Percentiles rank a stretch among this genome's conserved stretches.
Evolutionary conservation across 2,113 vertebrate genomes (phyloP).

Genomic region (Micronisus gabar): DNA sequence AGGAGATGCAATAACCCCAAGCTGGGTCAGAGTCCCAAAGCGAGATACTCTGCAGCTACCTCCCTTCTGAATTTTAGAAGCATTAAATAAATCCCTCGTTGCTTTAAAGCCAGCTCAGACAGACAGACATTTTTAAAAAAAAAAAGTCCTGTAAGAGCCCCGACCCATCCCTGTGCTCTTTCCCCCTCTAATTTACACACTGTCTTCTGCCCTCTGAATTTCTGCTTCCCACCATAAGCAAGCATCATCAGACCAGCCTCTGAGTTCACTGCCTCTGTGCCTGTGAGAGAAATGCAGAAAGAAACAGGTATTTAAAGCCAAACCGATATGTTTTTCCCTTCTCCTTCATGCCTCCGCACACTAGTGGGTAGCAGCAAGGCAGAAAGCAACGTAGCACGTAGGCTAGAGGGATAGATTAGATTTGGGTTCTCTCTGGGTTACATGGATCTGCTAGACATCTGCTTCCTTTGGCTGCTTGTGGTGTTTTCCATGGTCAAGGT

Average conservation of each 20-base stretch:
- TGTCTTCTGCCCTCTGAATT: slow-evolving; percentile 12
- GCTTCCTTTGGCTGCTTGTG: slow-evolving; percentile 18
- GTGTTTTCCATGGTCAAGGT: not conserved
- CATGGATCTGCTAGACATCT: not conserved
- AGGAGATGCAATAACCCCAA: not conserved
- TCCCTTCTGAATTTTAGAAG: not conserved
- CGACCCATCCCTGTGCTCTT: not conserved
- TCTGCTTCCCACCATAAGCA: slow-evolving; percentile 36
- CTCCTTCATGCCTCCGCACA: not conserved
- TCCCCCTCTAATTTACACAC: not conserved
- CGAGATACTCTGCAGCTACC: not conserved
- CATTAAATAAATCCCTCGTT: not conserved
- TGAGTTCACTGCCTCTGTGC: slow-evolving; percentile 21
- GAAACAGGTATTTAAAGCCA: slow-evolving; percentile 47
- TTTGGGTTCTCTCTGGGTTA: slow-evolving; percentile 10
- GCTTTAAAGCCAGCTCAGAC: not conserved
- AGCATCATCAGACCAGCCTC: not conserved
- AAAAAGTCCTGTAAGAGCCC: not conserved
- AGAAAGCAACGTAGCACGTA: not conserved
- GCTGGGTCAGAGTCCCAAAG: not conserved
- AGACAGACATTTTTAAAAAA: not conserved
- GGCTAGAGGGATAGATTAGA: slow-evolving; percentile 36
- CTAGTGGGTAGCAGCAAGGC: not conserved
- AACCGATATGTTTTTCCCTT: not conserved
- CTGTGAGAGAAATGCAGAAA: not conserved